Percentiles rank a stretch among this genome's conserved stretches.
These are phyloP conservation scores for Coregonus ussuriensis DNA, from an alignment of 2,797 vertebrate genomes.

Conservation along the genomic window DNA sequence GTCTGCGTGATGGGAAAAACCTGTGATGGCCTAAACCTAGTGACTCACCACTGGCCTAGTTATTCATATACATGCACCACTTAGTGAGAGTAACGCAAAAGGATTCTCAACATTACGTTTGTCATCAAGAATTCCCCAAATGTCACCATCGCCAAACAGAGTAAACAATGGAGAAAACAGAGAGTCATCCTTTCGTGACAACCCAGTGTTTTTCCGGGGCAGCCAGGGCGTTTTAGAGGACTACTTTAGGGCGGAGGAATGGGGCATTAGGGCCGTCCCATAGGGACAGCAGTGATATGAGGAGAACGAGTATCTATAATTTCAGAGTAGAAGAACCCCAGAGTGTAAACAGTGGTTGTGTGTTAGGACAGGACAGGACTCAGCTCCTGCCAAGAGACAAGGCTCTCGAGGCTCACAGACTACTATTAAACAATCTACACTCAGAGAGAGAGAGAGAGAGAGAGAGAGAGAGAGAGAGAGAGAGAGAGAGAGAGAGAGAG, in stretches of 20 bases:
- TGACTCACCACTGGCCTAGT: background rate
- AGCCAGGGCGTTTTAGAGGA: constrained; percentile 30
- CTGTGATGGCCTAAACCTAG: background rate
- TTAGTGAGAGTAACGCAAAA: constrained; percentile 6
- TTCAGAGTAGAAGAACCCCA: constrained; percentile 81
- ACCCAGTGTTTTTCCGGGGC: constrained; percentile 40
- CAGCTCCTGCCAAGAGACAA: constrained; percentile 75
- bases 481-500: too few species aligned
- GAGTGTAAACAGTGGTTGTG: constrained; percentile 83
- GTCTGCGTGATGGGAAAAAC: background rate
- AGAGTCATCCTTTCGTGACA: constrained; percentile 35
- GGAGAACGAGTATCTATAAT: constrained; percentile 75
- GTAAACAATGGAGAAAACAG: constrained; percentile 2
- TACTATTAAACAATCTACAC: constrained; percentile 74
- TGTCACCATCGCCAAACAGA: constrained; percentile 19
- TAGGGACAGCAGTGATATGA: constrained; percentile 2
- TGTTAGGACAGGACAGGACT: constrained; percentile 68
- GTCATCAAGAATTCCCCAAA: background rate
- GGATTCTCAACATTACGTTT: background rate
- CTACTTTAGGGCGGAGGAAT: constrained; percentile 20
- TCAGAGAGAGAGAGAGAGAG: constrained; percentile 33
- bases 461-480: constrained; percentile 9
- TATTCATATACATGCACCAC: background rate
- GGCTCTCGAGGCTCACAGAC: constrained; percentile 75
- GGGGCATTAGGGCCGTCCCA: constrained; percentile 33